Conservation (phyloP, 2,797 vertebrate species). For the Muscicapa comitata region DNA sequence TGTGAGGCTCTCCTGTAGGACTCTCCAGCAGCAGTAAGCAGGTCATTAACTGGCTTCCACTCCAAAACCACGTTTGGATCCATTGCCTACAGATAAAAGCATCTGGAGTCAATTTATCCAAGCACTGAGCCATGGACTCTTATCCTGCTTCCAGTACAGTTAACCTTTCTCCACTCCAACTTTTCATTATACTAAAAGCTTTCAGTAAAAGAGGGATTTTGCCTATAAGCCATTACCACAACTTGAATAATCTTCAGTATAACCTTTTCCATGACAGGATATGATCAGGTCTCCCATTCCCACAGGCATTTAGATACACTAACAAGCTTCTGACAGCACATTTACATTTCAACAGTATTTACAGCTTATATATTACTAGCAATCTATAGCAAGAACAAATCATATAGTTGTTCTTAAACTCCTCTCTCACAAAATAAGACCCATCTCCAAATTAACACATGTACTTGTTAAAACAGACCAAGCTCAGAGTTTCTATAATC, state of each 20-base stretch:
- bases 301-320: neutral
- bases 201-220: constrained; percentile 3
- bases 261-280: neutral
- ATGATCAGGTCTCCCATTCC: neutral
- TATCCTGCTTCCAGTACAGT: neutral
- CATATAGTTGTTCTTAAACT: neutral
- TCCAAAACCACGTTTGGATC: neutral
- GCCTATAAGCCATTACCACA: neutral
- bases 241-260: neutral
- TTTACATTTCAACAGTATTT: neutral
- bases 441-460: neutral
- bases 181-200: neutral
- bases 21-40: neutral
- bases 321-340: neutral
- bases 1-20: rapidly evolving
- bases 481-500: neutral
- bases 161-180: neutral
- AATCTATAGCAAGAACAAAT: neutral
- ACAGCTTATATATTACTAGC: neutral
- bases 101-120: constrained; percentile 14
- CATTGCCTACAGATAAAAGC: neutral
- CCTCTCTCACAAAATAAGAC: neutral
- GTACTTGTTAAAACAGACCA: neutral
- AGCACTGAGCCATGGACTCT: neutral
- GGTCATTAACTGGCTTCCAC: neutral